Conservation (phyloP, 2,113 vertebrate genomes). For the Meleagris gallopavo region DNA sequence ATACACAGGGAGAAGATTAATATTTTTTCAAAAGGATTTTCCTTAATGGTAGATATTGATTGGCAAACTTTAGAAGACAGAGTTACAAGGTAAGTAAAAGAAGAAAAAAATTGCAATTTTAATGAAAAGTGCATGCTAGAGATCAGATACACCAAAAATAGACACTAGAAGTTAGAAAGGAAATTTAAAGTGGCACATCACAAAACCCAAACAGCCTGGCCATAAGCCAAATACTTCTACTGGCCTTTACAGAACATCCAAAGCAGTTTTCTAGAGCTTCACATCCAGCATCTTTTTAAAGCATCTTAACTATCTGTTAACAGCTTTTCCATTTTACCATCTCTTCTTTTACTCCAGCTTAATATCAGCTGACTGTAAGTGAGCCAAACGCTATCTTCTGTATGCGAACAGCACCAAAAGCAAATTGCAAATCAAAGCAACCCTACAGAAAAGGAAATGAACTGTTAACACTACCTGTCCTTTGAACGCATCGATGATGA, state of each 20-base stretch:
- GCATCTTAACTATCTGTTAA: not conserved
- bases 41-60: not conserved
- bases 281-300: not conserved
- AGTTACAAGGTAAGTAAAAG: not conserved
- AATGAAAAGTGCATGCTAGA: not conserved
- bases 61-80: not conserved
- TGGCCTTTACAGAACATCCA: not conserved
- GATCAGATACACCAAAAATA: not conserved
- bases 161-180: not conserved
- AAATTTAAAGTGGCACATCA: not conserved
- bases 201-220: not conserved
- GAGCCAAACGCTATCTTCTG: not conserved
- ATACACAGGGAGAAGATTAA: not conserved
- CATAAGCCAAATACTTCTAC: not conserved
- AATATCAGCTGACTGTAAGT: not conserved
- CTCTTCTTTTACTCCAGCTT: not conserved
- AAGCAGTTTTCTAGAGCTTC: not conserved
- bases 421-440: not conserved
- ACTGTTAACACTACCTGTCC: conserved; percentile 84
- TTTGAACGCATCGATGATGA: conserved; percentile 96
- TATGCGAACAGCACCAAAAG: not conserved
- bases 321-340: not conserved
- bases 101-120: not conserved
- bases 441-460: not conserved
- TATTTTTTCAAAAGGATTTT: not conserved